phyloP scores from a whole-genome alignment of 2,113 vertebrate species.

The Misgurnus anguillicaudatus region DNA sequence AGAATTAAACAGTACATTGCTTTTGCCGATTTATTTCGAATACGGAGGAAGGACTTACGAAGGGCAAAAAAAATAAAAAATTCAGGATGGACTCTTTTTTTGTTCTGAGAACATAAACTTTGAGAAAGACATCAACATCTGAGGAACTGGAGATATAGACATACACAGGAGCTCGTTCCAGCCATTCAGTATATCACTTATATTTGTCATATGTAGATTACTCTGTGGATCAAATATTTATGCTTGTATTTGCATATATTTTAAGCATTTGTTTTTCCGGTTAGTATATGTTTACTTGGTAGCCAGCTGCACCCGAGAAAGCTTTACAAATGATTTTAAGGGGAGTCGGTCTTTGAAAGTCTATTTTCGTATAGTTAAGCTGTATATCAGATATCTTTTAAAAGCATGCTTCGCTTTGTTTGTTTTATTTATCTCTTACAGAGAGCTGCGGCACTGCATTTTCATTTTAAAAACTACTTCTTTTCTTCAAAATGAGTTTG shows the following conservation, averaged over 20 bases:
- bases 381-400: slow-evolving; percentile 77
- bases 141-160: slow-evolving; percentile 83
- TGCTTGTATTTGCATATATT: slow-evolving; percentile 82
- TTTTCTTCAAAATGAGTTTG: slow-evolving; percentile 57
- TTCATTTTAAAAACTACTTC: slow-evolving; percentile 62
- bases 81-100: slow-evolving; percentile 70
- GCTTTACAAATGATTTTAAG: slow-evolving; percentile 74
- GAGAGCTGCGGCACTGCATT: slow-evolving; percentile 64
- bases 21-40: slow-evolving; percentile 68
- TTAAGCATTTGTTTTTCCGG: slow-evolving; percentile 78
- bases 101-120: slow-evolving; percentile 71
- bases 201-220: slow-evolving; percentile 81
- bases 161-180: slow-evolving; percentile 70
- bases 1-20: slow-evolving; percentile 64
- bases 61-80: slow-evolving; percentile 50
- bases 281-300: slow-evolving; percentile 77
- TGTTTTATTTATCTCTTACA: slow-evolving; percentile 72
- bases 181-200: slow-evolving; percentile 79
- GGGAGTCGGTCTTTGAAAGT: slow-evolving; percentile 72
- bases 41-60: slow-evolving; percentile 60
- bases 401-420: slow-evolving; percentile 78
- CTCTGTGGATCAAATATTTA: slow-evolving; percentile 83
- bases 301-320: slow-evolving; percentile 77
- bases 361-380: slow-evolving; percentile 77
- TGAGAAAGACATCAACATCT: slow-evolving; percentile 81